Evolutionary conservation across 1,140 invertebrate genomes (phyloP), one percentile per base, ranked within the genome.

Genomic region (Oncopodura yosiiana): DNA sequence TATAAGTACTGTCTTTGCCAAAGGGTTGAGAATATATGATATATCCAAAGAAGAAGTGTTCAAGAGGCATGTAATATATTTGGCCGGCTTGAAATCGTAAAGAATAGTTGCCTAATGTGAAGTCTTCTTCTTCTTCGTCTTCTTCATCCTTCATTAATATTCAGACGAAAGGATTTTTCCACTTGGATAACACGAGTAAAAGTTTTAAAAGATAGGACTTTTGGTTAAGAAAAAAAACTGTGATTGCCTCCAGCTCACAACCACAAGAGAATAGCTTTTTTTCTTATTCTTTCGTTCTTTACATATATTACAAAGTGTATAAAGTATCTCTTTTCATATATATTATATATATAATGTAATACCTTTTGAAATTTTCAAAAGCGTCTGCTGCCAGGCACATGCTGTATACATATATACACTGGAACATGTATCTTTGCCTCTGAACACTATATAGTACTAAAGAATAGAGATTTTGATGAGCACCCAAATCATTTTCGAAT

Each of bases 381-480:
- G 32, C 6, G 42, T 6, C 23, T 26, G 52, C 45, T 54, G 57
- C 57, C 52, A 45, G 57, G 57, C 57, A 59, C 57, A 59, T 54
- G 57, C 50, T 39, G 18, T 18, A 21, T 18, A 24, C 21, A 18
- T 23, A 44, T 44, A 18, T 18, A 18, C 42, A 9, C 42, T 44
- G 21, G 42, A 44, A 23, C n/a, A n/a, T 44, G 42, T 18, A 54
- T 19, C n/a, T 27, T 46, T 27, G 29, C 24, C 36, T 44, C 34
- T 37, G 34, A 44, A 44, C n/a, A 16, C 9, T 39, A 14, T 36
- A 42, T 24, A n/a, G 19, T 38, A 21, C 39, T 43, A 38, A 39
- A 53, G 43, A 58, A 58, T 58, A 52, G 50, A 34, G 49, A 45
- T 37, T 50, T 48, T 50, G 54, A 51, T 51, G 54, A 50, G 46